Percentiles rank a stretch among this genome's conserved stretches.
These are phyloP conservation scores for Aegithalos caudatus DNA, from an alignment of 2,113 vertebrate species.

Conservation along the genomic window DNA sequence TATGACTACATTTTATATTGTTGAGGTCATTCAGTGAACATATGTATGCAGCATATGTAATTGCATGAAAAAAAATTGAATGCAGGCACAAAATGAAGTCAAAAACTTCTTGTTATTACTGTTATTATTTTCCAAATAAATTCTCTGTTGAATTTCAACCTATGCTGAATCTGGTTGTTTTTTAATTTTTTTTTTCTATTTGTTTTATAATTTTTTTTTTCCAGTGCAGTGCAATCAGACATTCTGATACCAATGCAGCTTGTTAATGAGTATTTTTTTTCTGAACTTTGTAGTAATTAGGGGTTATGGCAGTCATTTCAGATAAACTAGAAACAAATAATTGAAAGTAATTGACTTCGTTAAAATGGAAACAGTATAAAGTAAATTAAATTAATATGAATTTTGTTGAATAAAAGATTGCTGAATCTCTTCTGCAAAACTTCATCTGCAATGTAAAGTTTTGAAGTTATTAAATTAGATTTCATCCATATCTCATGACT, in stretches of 20 bases:
- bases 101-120: neutral
- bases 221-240: neutral
- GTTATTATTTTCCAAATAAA: neutral
- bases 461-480: neutral
- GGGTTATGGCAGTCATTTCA: neutral
- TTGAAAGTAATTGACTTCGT: neutral
- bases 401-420: neutral
- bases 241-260: neutral
- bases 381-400: neutral
- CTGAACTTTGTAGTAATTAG: neutral
- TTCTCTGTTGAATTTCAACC: neutral
- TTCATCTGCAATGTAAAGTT: neutral
- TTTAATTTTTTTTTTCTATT: accelerated
- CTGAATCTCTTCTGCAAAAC: neutral
- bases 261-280: neutral
- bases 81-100: neutral
- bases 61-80: neutral
- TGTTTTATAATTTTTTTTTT: neutral
- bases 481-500: neutral
- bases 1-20: neutral
- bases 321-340: neutral
- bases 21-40: neutral
- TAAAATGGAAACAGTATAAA: neutral
- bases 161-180: neutral
- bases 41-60: neutral